Evolutionary conservation across 2,888 invertebrate genomes (phyloP).

Genomic region (Anoplius nigerrimus): DNA sequence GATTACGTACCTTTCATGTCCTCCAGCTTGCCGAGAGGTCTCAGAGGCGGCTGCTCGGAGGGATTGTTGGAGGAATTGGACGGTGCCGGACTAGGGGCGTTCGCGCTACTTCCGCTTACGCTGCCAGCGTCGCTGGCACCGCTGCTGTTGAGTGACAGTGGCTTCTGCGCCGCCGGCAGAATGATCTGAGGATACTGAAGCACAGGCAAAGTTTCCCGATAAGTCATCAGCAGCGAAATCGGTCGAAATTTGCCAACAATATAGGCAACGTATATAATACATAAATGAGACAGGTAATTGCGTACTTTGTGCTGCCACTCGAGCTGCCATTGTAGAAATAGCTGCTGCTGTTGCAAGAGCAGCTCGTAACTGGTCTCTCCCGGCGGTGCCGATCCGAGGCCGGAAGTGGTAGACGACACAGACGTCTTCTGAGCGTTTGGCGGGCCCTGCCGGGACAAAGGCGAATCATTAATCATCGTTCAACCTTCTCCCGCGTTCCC

Average conservation of each 20-base stretch:
- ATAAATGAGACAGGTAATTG: no score
- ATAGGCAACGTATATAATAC: no score
- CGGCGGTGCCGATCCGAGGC: constrained; percentile 69
- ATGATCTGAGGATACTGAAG: constrained; percentile 85
- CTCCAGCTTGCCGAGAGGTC: constrained; percentile 84
- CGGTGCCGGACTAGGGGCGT: constrained; percentile 70
- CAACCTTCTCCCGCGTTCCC: no score
- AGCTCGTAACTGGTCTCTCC: constrained; percentile 93
- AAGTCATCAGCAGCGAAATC: no score
- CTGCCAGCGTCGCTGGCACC: constrained; percentile 73
- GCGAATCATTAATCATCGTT: no score
- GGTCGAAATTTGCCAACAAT: no score
- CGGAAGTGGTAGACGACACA: constrained; percentile 76
- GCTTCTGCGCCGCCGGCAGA: constrained; percentile 83
- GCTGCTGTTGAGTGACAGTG: constrained; percentile 72
- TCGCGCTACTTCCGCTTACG: constrained; percentile 65
- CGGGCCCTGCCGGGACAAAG: constrained; percentile 79
- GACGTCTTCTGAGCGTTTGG: constrained; percentile 90
- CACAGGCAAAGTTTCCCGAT: no score
- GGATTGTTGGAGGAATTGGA: constrained; percentile 67
- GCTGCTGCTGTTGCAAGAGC: constrained; percentile 94
- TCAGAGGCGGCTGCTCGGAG: constrained; percentile 71
- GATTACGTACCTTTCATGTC: constrained; percentile 86
- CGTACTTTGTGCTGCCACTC: constrained; percentile 85
- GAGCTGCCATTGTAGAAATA: constrained; percentile 91